Conservation (phyloP, 2,797 vertebrate species). For the Salmo trutta region DNA sequence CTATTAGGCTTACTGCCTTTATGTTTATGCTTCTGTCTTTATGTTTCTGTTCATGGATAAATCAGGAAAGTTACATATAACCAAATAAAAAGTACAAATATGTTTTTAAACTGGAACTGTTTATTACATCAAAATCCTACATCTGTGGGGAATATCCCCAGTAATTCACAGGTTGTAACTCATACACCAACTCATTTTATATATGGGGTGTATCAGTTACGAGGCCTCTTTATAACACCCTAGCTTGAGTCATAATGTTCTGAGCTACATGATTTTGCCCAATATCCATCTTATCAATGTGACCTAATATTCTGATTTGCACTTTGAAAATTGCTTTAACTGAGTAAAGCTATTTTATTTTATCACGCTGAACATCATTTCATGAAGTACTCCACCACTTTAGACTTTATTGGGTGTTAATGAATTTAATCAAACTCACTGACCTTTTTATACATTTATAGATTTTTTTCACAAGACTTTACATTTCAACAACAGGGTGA, state of each 20-base stretch:
- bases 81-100: neutral
- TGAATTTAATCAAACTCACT: constrained; percentile 51
- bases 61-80: neutral
- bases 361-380: constrained; percentile 46
- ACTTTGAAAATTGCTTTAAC: constrained; percentile 27
- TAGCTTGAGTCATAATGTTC: neutral
- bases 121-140: constrained; percentile 35
- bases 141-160: neutral
- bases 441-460: constrained; percentile 28
- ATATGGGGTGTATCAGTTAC: neutral
- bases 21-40: neutral
- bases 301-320: constrained; percentile 45
- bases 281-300: constrained; percentile 32
- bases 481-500: constrained; percentile 39
- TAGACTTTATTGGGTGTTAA: constrained; percentile 42
- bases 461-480: constrained; percentile 44
- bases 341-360: constrained; percentile 22
- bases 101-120: neutral
- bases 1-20: neutral
- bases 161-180: neutral
- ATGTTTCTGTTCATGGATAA: neutral
- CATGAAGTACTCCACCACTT: constrained; percentile 29
- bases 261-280: neutral
- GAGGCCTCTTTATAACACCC: neutral
- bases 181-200: neutral